phyloP scores from a whole-genome alignment of 2,797 vertebrate genomes.

The Spinibarbus caldwelli region DNA sequence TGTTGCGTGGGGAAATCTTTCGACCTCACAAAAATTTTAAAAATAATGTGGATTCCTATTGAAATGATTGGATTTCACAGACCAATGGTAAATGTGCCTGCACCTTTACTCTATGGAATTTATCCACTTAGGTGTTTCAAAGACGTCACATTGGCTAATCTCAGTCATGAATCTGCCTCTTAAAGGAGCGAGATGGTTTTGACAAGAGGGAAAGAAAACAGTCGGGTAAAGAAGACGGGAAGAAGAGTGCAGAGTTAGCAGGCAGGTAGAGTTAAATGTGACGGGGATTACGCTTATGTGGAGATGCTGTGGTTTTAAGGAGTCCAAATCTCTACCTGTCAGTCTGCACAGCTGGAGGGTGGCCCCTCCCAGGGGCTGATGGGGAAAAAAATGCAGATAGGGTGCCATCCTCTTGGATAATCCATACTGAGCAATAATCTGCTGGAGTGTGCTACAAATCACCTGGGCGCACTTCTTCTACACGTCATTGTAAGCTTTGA shows the following conservation, averaged over 20 bases:
- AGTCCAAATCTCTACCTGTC: constrained; percentile 64
- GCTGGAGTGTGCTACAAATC: constrained; percentile 71
- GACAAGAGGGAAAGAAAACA: constrained; percentile 38
- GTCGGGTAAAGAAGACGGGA: constrained; percentile 47
- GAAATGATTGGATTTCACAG: neutral
- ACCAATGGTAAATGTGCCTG: too few relatives aligned
- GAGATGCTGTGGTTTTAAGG: constrained; percentile 35
- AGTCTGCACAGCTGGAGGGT: constrained; percentile 67
- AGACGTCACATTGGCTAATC: neutral
- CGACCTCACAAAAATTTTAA: too few relatives aligned
- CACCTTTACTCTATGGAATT: neutral
- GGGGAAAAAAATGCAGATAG: constrained; percentile 60
- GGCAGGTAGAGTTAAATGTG: constrained; percentile 61
- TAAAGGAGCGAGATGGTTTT: neutral
- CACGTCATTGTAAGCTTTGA: constrained; percentile 66
- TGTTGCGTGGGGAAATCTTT: neutral
- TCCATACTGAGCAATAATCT: constrained; percentile 78
- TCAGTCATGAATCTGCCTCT: neutral
- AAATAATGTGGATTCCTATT: neutral
- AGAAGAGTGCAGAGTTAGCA: constrained; percentile 10
- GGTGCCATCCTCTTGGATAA: constrained; percentile 67
- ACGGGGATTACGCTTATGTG: constrained; percentile 61
- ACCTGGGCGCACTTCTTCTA: constrained; percentile 70
- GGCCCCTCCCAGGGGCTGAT: constrained; percentile 58
- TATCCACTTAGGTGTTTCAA: neutral